Evolutionary conservation across 2,888 invertebrate species (phyloP), one percentile per base, ranked within the genome.

Genomic region (Drosophila acutilabella): DNA sequence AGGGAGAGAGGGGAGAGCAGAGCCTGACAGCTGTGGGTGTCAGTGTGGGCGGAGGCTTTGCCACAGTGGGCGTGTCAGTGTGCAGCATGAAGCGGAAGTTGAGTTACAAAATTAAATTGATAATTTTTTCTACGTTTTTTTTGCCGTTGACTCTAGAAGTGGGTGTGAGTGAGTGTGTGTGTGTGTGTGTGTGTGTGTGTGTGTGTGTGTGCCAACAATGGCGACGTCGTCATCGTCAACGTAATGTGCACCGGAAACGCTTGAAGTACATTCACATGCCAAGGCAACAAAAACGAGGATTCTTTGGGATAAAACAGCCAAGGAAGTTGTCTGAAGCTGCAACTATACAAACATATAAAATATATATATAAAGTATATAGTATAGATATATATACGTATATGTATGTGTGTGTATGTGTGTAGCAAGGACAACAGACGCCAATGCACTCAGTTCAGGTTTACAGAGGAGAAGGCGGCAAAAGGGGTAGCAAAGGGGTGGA

Each of bases 181-280:
- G 42, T 45, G 44, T 23, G 41, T 41, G 59, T 52, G 53, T 53
- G 56, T 64, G 33, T 60, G 45, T 64, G 56, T 61, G 48, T 66
- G 45, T 65, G 45, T 54, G 41, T 70, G 53, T 64, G 42, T 73
- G 72, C 50, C 79, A 85, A 89, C 86, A 85, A 85, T 77, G 78
- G 75, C 75, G 71, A 76, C 85, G 85, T 80, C 72, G 77, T 42
- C 42, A 14, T 50, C 50, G 78, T 67, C 76, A 65, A 45, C 80
- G 84, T 88, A 87, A 84, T 88, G 81, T 84, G 78, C 80, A 81
- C 88, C 89, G 90, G 89, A 89, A 89, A 81, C 78, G 88, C 83
- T 90, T 79, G 78, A 83, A 90, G 89, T 89, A 89, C 88, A 90
- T 90, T 89, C 89, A 89, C 89, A 89, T 89, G 77, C 75, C 78